These are phyloP conservation scores for Pseudorhombus dupliciocellatus DNA, from an alignment of 2,113 vertebrate genomes.

Conservation along the genomic window DNA sequence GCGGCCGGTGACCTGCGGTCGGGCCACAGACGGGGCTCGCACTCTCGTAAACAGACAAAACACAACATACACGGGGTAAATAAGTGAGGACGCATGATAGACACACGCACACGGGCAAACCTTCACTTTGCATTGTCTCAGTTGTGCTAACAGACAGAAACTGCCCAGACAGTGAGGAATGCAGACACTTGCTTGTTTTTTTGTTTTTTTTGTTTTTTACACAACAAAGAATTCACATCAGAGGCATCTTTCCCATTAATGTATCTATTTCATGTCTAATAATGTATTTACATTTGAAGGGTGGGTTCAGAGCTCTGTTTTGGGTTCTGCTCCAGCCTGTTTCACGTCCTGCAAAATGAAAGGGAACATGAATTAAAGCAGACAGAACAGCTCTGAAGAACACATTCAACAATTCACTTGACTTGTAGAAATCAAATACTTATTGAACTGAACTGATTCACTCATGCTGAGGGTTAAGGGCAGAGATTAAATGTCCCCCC, in stretches of 20 bases:
- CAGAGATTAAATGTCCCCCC: not conserved
- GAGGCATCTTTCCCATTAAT: not conserved
- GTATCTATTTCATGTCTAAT: slow-evolving; percentile 29
- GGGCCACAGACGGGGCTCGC: slow-evolving; percentile 55
- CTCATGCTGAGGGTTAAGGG: too few relatives aligned
- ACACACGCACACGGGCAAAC: slow-evolving; percentile 22
- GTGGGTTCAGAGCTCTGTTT: slow-evolving; percentile 75
- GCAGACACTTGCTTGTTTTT: not conserved
- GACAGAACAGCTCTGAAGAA: not conserved
- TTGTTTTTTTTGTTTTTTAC: not conserved
- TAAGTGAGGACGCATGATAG: slow-evolving; percentile 20
- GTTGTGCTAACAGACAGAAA: not conserved
- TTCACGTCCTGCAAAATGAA: slow-evolving; percentile 68
- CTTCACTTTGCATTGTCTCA: slow-evolving; percentile 20
- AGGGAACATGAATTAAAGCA: slow-evolving; percentile 1
- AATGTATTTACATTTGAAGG: slow-evolving; percentile 16
- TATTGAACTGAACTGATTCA: too few relatives aligned
- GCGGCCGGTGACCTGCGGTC: slow-evolving; percentile 59
- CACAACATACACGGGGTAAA: slow-evolving; percentile 28
- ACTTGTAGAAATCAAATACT: not conserved
- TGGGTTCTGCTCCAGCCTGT: slow-evolving; percentile 58
- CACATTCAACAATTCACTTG: not conserved
- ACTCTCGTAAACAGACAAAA: slow-evolving; percentile 55
- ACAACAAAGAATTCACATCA: slow-evolving; percentile 7
- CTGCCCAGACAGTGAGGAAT: not conserved